phyloP scores from a whole-genome alignment of 2,113 vertebrate genomes.

The Microcebus tavaratra region DNA sequence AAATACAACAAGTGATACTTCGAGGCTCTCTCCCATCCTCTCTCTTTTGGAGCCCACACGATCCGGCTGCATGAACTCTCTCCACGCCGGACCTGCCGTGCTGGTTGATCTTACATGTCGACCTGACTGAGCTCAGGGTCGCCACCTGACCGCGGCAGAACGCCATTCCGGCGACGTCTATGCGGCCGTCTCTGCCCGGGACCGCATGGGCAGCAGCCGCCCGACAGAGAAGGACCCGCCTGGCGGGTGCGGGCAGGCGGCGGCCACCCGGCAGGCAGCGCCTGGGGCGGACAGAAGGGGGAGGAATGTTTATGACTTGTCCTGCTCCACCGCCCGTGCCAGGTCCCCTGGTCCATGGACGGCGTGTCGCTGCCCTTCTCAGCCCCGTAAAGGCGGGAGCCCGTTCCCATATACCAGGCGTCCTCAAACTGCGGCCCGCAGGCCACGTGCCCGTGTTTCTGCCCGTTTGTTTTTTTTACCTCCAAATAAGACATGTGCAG shows the following conservation, averaged over 20 bases:
- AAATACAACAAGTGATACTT: neutral
- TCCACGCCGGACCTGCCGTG: too few species aligned
- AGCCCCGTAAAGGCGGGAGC: neutral
- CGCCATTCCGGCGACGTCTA: rapidly evolving
- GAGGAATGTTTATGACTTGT: neutral
- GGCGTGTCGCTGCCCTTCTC: neutral
- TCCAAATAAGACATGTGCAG: too few species aligned
- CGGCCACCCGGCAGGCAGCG: neutral
- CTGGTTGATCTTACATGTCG: neutral
- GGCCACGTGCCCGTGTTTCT: too few species aligned
- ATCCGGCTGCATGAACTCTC: neutral
- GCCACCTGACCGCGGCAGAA: neutral
- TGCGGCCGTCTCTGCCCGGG: neutral
- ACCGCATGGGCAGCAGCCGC: neutral
- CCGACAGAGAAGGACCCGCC: neutral
- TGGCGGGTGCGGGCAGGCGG: too few species aligned
- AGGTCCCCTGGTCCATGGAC: neutral
- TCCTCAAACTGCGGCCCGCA: rapidly evolving
- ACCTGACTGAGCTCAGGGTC: neutral
- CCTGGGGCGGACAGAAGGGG: too few species aligned
- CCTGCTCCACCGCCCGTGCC: neutral
- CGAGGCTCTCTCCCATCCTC: too few species aligned
- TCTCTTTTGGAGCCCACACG: neutral
- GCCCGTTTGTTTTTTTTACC: too few species aligned
- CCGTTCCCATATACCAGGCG: neutral